phyloP scores from a whole-genome alignment of 2,797 vertebrate genomes.

The Triplophysa bombifrons region DNA sequence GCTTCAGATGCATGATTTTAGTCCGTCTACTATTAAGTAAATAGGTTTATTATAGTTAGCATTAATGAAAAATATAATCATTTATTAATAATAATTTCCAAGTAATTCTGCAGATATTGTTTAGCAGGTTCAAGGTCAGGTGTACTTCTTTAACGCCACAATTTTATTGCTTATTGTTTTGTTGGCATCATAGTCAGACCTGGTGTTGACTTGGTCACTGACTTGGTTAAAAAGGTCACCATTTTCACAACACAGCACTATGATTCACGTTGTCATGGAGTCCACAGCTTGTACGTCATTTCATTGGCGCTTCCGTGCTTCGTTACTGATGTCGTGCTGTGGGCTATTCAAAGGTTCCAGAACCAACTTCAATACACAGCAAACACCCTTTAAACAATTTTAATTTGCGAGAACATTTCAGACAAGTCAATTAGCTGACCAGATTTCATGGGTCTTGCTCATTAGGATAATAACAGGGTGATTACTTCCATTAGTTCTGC shows the following conservation, averaged over 20 bases:
- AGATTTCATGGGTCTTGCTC: constrained; percentile 46
- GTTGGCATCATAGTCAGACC: constrained; percentile 8
- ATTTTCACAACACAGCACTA: constrained; percentile 1
- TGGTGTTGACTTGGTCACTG: not conserved
- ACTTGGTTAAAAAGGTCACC: constrained; percentile 13
- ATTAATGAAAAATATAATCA: no score
- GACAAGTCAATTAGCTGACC: constrained; percentile 50
- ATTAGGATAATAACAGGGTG: constrained; percentile 50
- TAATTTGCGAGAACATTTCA: constrained; percentile 43
- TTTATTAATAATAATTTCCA: no score
- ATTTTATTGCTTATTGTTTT: constrained; percentile 2
- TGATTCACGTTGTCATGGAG: constrained; percentile 10
- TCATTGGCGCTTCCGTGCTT: not conserved
- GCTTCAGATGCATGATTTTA: no score
- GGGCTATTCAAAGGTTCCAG: not conserved
- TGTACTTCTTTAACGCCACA: not conserved
- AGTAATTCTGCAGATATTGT: no score
- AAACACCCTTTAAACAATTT: constrained; percentile 22
- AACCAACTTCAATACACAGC: constrained; percentile 1
- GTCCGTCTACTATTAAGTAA: no score
- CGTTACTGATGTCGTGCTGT: constrained; percentile 10
- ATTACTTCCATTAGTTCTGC: constrained; percentile 47
- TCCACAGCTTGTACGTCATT: not conserved
- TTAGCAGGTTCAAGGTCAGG: no score
- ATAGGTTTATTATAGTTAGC: no score